Percentiles rank a stretch among this genome's conserved stretches.
These are phyloP conservation scores for Acomys russatus DNA, from an alignment of 2,797 vertebrate species.

Conservation along the genomic window DNA sequence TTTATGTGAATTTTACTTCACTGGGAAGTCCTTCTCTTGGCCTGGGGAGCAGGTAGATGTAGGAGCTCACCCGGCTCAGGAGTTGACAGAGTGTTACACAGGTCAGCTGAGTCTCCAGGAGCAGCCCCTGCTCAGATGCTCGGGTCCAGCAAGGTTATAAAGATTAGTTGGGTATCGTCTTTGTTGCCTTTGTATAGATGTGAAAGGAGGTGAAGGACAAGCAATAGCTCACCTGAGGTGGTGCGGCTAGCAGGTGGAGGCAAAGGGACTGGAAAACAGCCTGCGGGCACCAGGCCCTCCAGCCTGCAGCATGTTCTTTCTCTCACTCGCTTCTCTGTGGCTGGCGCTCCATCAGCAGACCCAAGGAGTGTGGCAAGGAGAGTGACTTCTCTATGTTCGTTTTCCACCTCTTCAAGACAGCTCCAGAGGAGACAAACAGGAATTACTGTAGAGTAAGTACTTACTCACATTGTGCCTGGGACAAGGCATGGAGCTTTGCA, in stretches of 20 bases:
- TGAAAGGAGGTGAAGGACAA: neutral
- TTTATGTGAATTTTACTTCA: constrained; percentile 40
- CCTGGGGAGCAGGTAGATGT: neutral
- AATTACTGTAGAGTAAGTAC: neutral
- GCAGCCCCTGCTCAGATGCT: neutral
- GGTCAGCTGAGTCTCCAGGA: neutral
- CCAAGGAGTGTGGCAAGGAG: neutral
- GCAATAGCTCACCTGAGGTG: neutral
- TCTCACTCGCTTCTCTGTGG: neutral
- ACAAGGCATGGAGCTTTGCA: neutral
- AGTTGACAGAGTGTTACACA: neutral
- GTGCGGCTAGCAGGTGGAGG: neutral
- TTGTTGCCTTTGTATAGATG: neutral
- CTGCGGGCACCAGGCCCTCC: neutral
- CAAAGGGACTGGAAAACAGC: neutral
- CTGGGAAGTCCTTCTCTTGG: constrained; percentile 13
- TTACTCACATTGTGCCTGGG: neutral
- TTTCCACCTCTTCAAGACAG: constrained; percentile 10
- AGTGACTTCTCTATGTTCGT: neutral
- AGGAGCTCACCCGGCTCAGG: constrained; percentile 8
- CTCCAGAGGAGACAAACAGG: neutral
- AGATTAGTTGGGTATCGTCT: neutral
- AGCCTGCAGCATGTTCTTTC: neutral
- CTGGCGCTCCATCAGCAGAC: neutral
- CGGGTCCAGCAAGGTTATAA: neutral